Evolutionary conservation across 2,797 vertebrate species (phyloP), one percentile per base, ranked within the genome.

Genomic region (Acanthopagrus latus): DNA sequence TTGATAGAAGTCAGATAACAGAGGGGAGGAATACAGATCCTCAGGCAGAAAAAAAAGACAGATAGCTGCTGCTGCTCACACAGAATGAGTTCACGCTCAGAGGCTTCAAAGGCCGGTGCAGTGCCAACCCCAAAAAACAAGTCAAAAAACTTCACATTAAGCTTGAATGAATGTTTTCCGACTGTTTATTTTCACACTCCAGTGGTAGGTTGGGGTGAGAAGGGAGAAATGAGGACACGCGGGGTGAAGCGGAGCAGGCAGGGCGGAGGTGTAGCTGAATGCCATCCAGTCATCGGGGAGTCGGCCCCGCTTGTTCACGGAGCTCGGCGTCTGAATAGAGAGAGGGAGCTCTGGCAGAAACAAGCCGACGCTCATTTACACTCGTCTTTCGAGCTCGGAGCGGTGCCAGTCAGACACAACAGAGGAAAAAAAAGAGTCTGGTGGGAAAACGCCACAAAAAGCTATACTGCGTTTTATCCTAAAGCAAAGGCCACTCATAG

Each of bases 221-320:
- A 0, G 21, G 57, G 73, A 66, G 63, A 76, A 75, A 76, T 5
- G 23, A 78, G 73, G 73, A 55, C 74, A 69, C 5, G 1, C 7
- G 7, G 69, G 46, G 67, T 60, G 73, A 83, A 73, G 38, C 6
- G 8, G 76, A 82, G 82, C 46, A 43, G 43, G 44, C 29, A 80
- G 81, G 78, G 80, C 74, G 76, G 78, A 85, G 85, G 84, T 86
- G 82, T 46, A 80, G 85, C 52, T 83, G 85, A 89, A 91, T 88
- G 86, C 69, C 81, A 81, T 74, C 54, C 80, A 78, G 88, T 86
- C 88, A 70, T 71, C 80, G 4, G 88, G 87, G 87, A 90, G 43
- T 78, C 72, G 10, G 82, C 21, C 57, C 72, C 74, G 86, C 71
- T 82, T 82, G 81, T 83, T 87, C 77, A 63, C 33, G 59, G 71